A percentile compares a stretch with the other conserved stretches of the same genome.
phyloP scores from a whole-genome alignment of 2,888 invertebrate species.

The Lochmaea capreae region DNA sequence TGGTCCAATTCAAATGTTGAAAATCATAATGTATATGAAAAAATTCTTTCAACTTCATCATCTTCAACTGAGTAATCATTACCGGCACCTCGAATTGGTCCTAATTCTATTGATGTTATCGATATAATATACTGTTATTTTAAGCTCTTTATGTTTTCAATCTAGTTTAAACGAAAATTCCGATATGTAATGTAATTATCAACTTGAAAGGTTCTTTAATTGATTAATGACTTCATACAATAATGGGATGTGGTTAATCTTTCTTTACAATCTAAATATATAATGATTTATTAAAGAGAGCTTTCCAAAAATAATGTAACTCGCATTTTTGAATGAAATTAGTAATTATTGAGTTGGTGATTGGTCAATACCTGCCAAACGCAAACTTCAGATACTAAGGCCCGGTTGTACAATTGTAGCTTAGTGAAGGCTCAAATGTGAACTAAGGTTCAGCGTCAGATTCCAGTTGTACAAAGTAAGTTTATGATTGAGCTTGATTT shows the following conservation, averaged over 20 bases:
- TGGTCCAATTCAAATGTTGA: neutral
- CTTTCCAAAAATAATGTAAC: neutral
- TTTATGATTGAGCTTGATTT: too few species aligned
- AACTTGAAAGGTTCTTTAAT: slow-evolving; percentile 30
- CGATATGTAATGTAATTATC: slow-evolving; percentile 17
- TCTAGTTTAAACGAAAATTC: slow-evolving; percentile 14
- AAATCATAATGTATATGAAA: neutral
- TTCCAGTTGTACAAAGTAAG: too few species aligned
- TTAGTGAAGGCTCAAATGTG: too few species aligned
- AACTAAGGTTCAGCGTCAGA: too few species aligned
- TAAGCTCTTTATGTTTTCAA: slow-evolving; percentile 11
- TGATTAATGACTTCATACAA: slow-evolving; percentile 30
- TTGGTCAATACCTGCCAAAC: too few species aligned
- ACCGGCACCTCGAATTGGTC: neutral
- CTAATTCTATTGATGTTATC: neutral
- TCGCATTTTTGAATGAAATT: neutral
- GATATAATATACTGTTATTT: slow-evolving; percentile 19
- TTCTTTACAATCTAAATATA: neutral
- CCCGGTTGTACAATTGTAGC: too few species aligned
- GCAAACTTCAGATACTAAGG: too few species aligned
- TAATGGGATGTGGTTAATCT: slow-evolving; percentile 21
- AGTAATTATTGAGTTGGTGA: too few species aligned
- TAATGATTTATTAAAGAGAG: neutral
- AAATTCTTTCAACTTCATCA: neutral
- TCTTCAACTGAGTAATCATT: neutral